These are phyloP conservation scores for Drosophila biarmipes DNA, from an alignment of 1,140 invertebrate genomes.

Conservation along the genomic window DNA sequence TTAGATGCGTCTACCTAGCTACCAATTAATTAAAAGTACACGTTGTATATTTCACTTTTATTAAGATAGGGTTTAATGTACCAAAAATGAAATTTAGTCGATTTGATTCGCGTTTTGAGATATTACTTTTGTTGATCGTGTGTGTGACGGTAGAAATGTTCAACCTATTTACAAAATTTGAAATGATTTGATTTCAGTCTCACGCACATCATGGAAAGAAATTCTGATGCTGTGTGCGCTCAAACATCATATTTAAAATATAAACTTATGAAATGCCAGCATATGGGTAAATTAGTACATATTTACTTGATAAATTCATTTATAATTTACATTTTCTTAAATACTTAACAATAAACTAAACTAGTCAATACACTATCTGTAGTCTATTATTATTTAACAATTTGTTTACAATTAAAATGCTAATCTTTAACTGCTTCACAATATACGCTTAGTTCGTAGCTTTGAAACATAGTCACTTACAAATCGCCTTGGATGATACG, in stretches of 20 bases:
- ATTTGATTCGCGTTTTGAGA: conserved; percentile 60
- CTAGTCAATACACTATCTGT: conserved; percentile 67
- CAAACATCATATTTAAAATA: conserved; percentile 65
- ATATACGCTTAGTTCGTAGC: conserved; percentile 56
- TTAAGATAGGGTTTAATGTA: conserved; percentile 23
- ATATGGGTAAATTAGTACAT: conserved; percentile 63
- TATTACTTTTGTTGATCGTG: conserved; percentile 44
- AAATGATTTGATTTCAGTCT: conserved; percentile 53
- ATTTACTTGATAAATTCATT: conserved; percentile 77
- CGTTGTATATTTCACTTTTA: conserved; percentile 29
- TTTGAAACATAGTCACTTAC: conserved; percentile 36
- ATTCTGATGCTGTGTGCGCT: conserved; percentile 37
- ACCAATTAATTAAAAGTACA: conserved; percentile 19
- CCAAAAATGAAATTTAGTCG: conserved; percentile 32
- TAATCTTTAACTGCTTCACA: conserved; percentile 76
- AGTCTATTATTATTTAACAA: conserved; percentile 77
- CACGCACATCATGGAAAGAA: conserved; percentile 57
- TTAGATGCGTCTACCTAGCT: neutral
- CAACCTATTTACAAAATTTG: conserved; percentile 40
- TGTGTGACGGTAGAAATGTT: conserved; percentile 47
- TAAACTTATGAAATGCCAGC: conserved; percentile 72
- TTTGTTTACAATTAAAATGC: conserved; percentile 74
- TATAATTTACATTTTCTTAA: conserved; percentile 73
- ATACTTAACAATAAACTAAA: conserved; percentile 69
- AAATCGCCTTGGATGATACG: conserved; percentile 35